Conservation (phyloP, 2,113 vertebrate genomes). For the Tragelaphus strepsiceros region DNA sequence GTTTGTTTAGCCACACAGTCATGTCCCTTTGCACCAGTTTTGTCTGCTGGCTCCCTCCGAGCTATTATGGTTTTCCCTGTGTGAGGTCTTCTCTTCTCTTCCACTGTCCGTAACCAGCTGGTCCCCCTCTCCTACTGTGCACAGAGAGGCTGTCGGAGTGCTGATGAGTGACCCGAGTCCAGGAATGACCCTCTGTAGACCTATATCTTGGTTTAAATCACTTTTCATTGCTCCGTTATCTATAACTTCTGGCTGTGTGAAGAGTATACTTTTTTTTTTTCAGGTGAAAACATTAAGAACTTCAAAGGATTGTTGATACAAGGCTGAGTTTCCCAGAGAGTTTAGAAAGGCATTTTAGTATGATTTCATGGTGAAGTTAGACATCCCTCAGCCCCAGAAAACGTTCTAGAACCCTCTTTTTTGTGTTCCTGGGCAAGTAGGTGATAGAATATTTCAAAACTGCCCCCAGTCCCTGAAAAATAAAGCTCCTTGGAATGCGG, state of each 20-base stretch:
- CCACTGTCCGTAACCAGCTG: accelerated
- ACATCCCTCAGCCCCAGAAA: not conserved
- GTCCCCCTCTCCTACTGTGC: not conserved
- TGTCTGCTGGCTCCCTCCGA: not conserved
- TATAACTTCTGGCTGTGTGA: not conserved
- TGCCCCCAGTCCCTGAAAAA: not conserved
- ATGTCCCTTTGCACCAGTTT: not conserved
- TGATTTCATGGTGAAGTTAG: not conserved
- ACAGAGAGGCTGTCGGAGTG: not conserved
- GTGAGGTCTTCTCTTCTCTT: not conserved
- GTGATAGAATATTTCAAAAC: not conserved
- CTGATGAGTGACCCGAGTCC: not conserved
- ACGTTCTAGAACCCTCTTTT: not conserved
- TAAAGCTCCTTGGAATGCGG: not conserved
- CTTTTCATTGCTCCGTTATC: not conserved
- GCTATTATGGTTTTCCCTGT: not conserved
- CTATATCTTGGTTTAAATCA: not conserved
- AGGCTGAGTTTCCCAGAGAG: not conserved
- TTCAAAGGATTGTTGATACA: not conserved
- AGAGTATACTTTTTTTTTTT: not conserved
- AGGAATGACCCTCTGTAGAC: not conserved
- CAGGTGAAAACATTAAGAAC: not conserved
- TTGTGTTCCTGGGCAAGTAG: not conserved
- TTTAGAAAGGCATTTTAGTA: not conserved
- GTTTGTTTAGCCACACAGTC: not conserved